phyloP scores from a whole-genome alignment of 2,113 vertebrate species.

The Paraplagusia blochii region DNA sequence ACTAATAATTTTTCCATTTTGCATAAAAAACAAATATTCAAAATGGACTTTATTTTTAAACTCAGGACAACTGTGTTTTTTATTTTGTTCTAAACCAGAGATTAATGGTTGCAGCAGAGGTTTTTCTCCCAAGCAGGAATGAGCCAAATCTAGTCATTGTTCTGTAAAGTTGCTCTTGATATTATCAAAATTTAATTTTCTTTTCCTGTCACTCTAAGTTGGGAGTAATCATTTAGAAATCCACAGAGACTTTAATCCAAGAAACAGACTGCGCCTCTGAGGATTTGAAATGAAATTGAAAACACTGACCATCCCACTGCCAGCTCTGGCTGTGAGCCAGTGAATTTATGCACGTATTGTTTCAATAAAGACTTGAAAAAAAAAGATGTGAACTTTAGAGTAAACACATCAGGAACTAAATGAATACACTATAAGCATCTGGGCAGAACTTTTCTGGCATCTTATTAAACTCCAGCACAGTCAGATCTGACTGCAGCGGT shows the following conservation, averaged over 20 bases:
- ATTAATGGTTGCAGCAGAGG: too few species aligned
- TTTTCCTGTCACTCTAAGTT: not conserved
- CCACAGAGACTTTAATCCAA: not conserved
- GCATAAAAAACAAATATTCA: too few species aligned
- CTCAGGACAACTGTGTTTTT: too few species aligned
- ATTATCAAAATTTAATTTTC: not conserved
- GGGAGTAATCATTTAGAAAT: not conserved
- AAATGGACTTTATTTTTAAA: too few species aligned
- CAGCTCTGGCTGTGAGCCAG: not conserved
- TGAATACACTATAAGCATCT: not conserved
- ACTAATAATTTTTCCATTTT: too few species aligned
- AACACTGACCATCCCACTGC: not conserved
- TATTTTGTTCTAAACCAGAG: too few species aligned
- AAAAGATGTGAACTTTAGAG: not conserved
- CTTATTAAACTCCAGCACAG: slow-evolving; percentile 1
- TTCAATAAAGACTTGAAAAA: not conserved
- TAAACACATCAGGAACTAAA: not conserved
- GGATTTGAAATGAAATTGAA: not conserved
- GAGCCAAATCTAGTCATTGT: too few species aligned
- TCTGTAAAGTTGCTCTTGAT: not conserved
- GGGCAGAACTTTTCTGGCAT: slow-evolving; percentile 3
- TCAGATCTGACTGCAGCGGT: not conserved
- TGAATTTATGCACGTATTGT: not conserved
- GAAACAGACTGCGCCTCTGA: not conserved
- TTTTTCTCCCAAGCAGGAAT: too few species aligned